These are phyloP conservation scores for Drusus annulatus DNA, from an alignment of 1,140 invertebrate species.

Conservation along the genomic window DNA sequence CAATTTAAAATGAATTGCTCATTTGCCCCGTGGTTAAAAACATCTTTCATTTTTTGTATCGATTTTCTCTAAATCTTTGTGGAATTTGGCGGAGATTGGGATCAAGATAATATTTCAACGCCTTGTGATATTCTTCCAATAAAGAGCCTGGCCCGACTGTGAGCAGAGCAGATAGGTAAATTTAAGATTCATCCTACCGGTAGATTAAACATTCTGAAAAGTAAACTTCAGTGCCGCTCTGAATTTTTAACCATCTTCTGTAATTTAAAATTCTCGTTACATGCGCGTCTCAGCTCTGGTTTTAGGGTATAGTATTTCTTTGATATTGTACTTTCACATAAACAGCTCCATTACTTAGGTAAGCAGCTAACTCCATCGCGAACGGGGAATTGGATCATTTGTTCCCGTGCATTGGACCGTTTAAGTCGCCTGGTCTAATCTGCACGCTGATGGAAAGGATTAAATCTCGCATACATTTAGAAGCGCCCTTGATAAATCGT, in stretches of 20 bases:
- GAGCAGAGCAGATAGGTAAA: conserved; percentile 48
- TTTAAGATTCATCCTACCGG: conserved; percentile 54
- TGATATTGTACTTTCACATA: conserved; percentile 35
- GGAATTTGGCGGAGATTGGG: too few species aligned
- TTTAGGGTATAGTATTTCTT: conserved; percentile 18
- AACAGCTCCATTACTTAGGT: neutral
- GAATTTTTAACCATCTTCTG: conserved; percentile 56
- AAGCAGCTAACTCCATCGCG: neutral
- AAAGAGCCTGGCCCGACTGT: conserved; percentile 31
- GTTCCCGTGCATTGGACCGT: conserved; percentile 23
- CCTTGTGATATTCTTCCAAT: conserved; percentile 2
- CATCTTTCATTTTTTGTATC: too few species aligned
- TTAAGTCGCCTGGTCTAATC: conserved; percentile 26
- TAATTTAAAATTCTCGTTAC: conserved; percentile 56
- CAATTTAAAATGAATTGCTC: too few species aligned
- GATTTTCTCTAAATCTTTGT: too few species aligned
- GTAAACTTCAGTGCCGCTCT: conserved; percentile 53
- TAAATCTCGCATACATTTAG: conserved; percentile 29
- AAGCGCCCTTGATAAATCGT: conserved; percentile 18
- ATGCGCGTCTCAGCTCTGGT: conserved; percentile 22
- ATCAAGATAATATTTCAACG: neutral
- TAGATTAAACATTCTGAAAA: conserved; percentile 56
- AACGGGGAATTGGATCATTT: conserved; percentile 25
- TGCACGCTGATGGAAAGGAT: conserved; percentile 7
- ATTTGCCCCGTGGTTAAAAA: too few species aligned